Percentiles rank a stretch among this genome's conserved stretches.
phyloP scores from a whole-genome alignment of 2,888 invertebrate genomes.

The Bellardia bayeri region DNA sequence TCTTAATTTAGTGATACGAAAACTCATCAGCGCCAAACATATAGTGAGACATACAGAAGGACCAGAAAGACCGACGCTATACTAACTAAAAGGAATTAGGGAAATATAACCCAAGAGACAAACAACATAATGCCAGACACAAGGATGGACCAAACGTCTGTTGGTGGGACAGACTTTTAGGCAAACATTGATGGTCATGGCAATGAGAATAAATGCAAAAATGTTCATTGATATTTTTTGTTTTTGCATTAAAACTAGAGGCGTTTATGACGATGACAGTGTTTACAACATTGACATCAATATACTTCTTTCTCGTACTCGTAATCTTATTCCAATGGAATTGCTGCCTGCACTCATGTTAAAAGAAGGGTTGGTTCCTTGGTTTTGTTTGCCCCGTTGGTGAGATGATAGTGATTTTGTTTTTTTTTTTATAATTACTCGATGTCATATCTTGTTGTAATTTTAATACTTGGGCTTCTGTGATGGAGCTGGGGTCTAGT shows the following conservation, averaged over 20 bases:
- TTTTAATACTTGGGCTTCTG: conserved; percentile 61
- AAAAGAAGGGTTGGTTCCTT: conserved; percentile 34
- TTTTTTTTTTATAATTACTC: conserved; percentile 70
- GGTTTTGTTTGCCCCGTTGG: background rate
- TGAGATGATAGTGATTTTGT: conserved; percentile 60
- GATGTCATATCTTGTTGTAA: conserved; percentile 68
- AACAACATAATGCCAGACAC: conserved; percentile 4
- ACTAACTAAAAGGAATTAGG: background rate
- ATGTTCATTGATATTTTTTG: conserved; percentile 63
- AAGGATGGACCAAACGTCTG: conserved; percentile 6
- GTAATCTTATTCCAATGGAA: background rate
- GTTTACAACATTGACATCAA: conserved; percentile 68
- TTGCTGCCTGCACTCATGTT: background rate
- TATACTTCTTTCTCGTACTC: conserved; percentile 28
- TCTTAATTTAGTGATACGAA: conserved; percentile 37
- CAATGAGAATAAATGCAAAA: conserved; percentile 58
- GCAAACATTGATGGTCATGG: conserved; percentile 58
- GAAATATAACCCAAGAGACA: conserved; percentile 1
- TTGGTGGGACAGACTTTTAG: background rate
- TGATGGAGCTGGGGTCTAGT: conserved; percentile 18
- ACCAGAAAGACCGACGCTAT: background rate
- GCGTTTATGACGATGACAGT: conserved; percentile 69
- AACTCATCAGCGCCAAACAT: conserved; percentile 42
- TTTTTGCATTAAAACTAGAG: conserved; percentile 61
- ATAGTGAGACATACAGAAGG: background rate